Conservation (phyloP, 2,888 invertebrate species). For the Sminthurinus aureus region DNA sequence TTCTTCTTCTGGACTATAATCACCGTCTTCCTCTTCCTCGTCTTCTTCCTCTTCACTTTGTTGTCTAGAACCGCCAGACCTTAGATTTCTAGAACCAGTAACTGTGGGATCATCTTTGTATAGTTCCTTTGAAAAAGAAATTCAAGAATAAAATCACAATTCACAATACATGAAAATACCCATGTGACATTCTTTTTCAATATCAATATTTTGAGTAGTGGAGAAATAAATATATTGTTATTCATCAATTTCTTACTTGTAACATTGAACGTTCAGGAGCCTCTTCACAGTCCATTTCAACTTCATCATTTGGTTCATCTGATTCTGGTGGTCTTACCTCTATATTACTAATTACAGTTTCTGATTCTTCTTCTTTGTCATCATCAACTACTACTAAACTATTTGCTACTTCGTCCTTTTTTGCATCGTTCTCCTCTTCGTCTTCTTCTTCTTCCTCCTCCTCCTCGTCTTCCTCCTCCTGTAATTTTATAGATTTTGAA, state of each 20-base stretch:
- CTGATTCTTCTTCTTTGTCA: slow-evolving; percentile 60
- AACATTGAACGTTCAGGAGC: slow-evolving; percentile 65
- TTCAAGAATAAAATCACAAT: background rate
- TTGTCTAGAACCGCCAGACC: slow-evolving; percentile 71
- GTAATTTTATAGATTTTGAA: no score
- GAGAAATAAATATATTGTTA: no score
- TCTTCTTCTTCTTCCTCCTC: no score
- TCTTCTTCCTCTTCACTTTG: slow-evolving; percentile 73
- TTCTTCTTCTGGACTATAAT: slow-evolving; percentile 84
- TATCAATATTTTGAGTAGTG: no score
- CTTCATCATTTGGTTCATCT: slow-evolving; percentile 32
- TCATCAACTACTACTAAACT: slow-evolving; percentile 60
- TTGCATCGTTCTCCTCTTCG: slow-evolving; percentile 49
- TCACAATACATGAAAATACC: background rate
- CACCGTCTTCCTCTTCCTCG: slow-evolving; percentile 78
- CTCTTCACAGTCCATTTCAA: slow-evolving; percentile 61
- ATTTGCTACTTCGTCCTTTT: slow-evolving; percentile 63
- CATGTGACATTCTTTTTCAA: no score
- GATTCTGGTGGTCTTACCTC: slow-evolving; percentile 36
- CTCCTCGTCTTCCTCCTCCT: no score
- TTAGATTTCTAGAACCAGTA: slow-evolving; percentile 65
- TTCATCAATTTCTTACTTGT: background rate
- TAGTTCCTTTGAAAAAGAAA: slow-evolving; percentile 64
- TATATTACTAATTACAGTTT: slow-evolving; percentile 61
- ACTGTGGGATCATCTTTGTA: slow-evolving; percentile 65